Percentiles rank a stretch among this genome's conserved stretches.
Evolutionary conservation across 1,140 invertebrate species (phyloP).

Genomic region (Nomia melanderi): DNA sequence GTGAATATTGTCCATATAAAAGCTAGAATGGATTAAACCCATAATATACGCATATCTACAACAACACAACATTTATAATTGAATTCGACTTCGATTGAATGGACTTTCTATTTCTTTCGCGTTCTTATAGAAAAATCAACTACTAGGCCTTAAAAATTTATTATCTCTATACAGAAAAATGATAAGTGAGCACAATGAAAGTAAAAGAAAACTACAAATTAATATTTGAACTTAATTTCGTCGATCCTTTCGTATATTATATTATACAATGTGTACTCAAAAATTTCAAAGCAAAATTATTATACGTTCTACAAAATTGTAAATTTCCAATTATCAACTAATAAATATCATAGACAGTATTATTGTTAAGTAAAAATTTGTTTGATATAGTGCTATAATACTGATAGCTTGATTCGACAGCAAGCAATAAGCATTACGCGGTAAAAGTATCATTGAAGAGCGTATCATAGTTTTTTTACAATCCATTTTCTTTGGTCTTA

Average conservation of each 20-base stretch:
- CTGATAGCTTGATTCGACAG: slow-evolving; percentile 46
- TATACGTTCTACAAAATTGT: slow-evolving; percentile 18
- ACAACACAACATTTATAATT: not conserved
- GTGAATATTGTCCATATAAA: slow-evolving; percentile 41
- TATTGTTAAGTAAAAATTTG: slow-evolving; percentile 65
- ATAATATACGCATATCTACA: slow-evolving; percentile 27
- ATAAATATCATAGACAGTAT: slow-evolving; percentile 55
- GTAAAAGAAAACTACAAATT: slow-evolving; percentile 37
- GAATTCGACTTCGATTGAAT: slow-evolving; percentile 4
- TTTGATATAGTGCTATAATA: slow-evolving; percentile 47
- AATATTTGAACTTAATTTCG: slow-evolving; percentile 17
- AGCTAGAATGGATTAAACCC: slow-evolving; percentile 45
- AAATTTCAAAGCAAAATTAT: slow-evolving; percentile 7
- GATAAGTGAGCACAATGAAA: not conserved
- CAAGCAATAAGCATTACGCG: slow-evolving; percentile 21
- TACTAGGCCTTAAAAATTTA: slow-evolving; percentile 56
- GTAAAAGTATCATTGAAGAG: slow-evolving; percentile 38
- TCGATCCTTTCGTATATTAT: not conserved
- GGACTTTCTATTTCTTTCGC: not conserved
- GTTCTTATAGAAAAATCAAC: not conserved
- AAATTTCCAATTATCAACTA: slow-evolving; percentile 18
- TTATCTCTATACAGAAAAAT: slow-evolving; percentile 44
- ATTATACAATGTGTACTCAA: slow-evolving; percentile 8
- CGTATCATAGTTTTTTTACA: not conserved
- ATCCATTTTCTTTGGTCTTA: slow-evolving; percentile 31